Conservation (phyloP, 2,797 vertebrate species). For the Helicolenus hilgendorfi region DNA sequence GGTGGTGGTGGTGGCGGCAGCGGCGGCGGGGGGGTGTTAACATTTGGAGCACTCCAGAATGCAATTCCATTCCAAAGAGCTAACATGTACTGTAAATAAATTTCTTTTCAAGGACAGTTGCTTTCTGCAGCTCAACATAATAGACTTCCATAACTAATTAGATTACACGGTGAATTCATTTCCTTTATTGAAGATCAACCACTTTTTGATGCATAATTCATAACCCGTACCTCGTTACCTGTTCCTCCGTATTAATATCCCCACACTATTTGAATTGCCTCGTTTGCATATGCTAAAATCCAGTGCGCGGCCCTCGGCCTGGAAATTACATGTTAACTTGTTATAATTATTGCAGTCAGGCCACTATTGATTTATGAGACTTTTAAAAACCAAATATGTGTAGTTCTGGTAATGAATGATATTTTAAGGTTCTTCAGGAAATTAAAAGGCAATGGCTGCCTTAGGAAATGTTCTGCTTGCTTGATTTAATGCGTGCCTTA, state of each 20-base stretch:
- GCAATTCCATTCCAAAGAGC: constrained; percentile 97
- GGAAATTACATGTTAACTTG: constrained; percentile 99
- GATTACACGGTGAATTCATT: constrained; percentile 99
- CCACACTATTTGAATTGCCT: constrained; percentile 99
- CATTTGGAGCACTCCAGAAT: constrained; percentile 95
- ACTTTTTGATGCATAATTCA: constrained; percentile 99
- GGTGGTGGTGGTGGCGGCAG: constrained; percentile 1
- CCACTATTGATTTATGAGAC: constrained; percentile 99
- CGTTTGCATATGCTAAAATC: constrained; percentile 99
- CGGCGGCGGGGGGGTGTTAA: constrained; percentile 81
- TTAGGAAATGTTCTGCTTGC: constrained; percentile 99
- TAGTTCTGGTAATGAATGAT: constrained; percentile 99
- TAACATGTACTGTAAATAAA: constrained; percentile 99
- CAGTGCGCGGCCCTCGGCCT: constrained; percentile 96
- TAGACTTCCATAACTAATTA: constrained; percentile 99
- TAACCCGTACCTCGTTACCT: constrained; percentile 99
- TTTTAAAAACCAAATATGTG: constrained; percentile 99
- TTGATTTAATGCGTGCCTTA: constrained; percentile 99
- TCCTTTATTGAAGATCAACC: constrained; percentile 99
- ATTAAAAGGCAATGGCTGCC: constrained; percentile 99
- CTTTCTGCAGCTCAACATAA: constrained; percentile 99
- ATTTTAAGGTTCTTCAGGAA: constrained; percentile 99
- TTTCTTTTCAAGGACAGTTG: constrained; percentile 99
- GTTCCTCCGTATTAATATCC: constrained; percentile 99
- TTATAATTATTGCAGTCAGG: constrained; percentile 99